A percentile compares a stretch with the other conserved stretches of the same genome.
Conservation (phyloP, 2,888 invertebrate genomes). For the Trypoxylon attenuatum region DNA sequence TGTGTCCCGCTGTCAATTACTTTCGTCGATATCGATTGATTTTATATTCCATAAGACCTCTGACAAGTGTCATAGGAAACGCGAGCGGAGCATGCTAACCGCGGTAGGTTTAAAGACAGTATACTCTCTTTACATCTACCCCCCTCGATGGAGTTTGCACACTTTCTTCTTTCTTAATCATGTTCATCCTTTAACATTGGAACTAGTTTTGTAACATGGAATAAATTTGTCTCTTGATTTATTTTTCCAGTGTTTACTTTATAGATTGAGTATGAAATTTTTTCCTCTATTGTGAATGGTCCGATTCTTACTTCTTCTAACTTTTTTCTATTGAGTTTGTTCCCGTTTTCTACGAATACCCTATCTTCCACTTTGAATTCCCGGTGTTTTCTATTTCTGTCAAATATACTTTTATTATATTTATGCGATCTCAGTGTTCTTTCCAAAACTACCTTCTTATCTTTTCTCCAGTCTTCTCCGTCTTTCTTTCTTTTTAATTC, state of each 20-base stretch:
- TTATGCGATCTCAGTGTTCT: neutral
- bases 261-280: no score
- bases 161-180: neutral
- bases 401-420: neutral
- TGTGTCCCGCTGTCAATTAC: conserved; percentile 8
- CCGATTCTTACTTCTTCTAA: no score
- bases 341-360: no score
- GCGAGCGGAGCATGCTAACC: neutral
- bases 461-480: conserved; percentile 4
- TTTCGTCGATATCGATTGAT: neutral
- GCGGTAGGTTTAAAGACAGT: neutral
- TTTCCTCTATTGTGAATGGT: no score
- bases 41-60: neutral
- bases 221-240: neutral
- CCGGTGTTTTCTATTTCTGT: neutral
- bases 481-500: conserved; percentile 1
- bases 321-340: no score
- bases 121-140: conserved; percentile 6
- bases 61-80: neutral
- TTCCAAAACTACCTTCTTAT: neutral
- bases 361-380: neutral
- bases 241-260: no score
- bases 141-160: neutral
- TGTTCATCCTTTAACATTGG: neutral
- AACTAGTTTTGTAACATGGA: conserved; percentile 5